Conservation (phyloP, 2,888 invertebrate genomes). For the Hipparchia semele region DNA sequence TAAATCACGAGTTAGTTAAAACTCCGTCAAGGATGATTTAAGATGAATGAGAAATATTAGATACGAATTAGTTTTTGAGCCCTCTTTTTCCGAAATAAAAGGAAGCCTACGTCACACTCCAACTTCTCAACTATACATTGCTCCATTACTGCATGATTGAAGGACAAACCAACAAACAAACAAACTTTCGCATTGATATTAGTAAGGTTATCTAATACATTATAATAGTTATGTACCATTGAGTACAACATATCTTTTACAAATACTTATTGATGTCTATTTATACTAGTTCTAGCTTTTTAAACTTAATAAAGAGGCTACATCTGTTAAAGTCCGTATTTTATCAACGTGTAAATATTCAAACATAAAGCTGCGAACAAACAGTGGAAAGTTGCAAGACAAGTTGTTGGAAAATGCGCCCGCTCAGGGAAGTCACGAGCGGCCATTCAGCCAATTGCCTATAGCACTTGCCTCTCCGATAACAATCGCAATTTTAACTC, state of each 20-base stretch:
- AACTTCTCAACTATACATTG: too few relatives aligned
- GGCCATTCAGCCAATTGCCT: conserved; percentile 51
- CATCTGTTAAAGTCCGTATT: neutral
- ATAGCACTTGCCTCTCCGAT: conserved; percentile 43
- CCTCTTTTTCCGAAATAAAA: too few relatives aligned
- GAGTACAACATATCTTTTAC: neutral
- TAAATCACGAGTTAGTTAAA: neutral
- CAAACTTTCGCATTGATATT: too few relatives aligned
- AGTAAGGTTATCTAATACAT: too few relatives aligned
- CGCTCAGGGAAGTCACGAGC: conserved; percentile 72
- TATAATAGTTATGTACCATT: too few relatives aligned
- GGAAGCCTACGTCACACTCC: too few relatives aligned
- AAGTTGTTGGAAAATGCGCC: conserved; percentile 61
- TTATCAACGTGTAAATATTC: conserved; percentile 7
- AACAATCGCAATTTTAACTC: conserved; percentile 31
- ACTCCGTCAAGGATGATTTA: neutral
- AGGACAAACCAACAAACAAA: too few relatives aligned
- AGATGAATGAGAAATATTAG: neutral
- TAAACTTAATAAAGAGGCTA: neutral
- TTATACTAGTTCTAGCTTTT: neutral
- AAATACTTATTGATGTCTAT: neutral
- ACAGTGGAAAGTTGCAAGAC: conserved; percentile 74
- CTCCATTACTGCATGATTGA: too few relatives aligned
- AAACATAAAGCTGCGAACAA: conserved; percentile 52
- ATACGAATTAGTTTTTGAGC: too few relatives aligned